Percentiles rank a stretch among this genome's conserved stretches.
Conservation (phyloP, 2,113 vertebrate species). For the Podarcis muralis region DNA sequence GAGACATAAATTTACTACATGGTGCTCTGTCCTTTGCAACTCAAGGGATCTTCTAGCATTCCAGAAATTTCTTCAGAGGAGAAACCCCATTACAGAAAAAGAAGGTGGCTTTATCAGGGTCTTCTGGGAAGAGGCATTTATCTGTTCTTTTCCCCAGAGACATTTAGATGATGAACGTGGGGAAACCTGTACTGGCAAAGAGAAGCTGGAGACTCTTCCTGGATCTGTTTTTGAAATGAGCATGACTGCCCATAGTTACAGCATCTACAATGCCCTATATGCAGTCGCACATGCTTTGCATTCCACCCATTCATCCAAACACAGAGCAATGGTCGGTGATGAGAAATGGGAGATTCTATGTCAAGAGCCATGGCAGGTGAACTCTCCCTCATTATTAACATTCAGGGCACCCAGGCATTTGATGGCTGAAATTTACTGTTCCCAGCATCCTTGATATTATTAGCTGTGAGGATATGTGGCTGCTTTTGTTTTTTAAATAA, state of each 20-base stretch:
- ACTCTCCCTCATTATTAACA: too few relatives aligned
- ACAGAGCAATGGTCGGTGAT: not conserved
- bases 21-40: not conserved
- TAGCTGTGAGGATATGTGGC: too few relatives aligned
- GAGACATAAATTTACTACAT: not conserved
- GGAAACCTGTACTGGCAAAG: not conserved
- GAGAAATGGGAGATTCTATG: not conserved
- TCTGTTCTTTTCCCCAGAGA: not conserved
- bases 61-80: not conserved
- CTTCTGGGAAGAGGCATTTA: constrained; percentile 8
- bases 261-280: constrained; percentile 10
- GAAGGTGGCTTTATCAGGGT: not conserved
- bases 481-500: too few relatives aligned
- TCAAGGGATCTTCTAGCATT: not conserved
- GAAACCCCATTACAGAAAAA: not conserved
- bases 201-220: constrained; percentile 2
- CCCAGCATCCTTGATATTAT: too few relatives aligned
- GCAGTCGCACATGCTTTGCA: not conserved
- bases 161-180: fast-evolving
- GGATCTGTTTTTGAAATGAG: not conserved
- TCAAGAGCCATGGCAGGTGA: not conserved
- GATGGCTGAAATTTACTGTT: too few relatives aligned
- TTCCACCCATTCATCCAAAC: not conserved
- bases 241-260: constrained; percentile 17
- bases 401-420: too few relatives aligned